Evolutionary conservation across 2,113 vertebrate species (phyloP).

Genomic region (Nannospalax galili): DNA sequence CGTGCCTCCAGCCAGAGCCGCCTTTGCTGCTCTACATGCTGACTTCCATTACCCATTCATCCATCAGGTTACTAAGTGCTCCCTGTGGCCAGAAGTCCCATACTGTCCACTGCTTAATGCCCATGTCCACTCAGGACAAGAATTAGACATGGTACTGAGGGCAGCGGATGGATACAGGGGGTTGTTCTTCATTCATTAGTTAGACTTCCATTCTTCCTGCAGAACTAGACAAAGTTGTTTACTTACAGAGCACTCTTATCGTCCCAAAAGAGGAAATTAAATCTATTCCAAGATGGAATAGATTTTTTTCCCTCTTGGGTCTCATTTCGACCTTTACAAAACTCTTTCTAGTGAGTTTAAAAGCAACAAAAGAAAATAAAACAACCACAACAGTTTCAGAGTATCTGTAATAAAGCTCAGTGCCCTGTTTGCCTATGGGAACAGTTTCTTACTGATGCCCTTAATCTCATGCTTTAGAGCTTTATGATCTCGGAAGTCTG

Average conservation of each 20-base stretch:
- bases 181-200: not conserved
- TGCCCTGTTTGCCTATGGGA: not conserved
- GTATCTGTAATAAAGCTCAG: not conserved
- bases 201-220: not conserved
- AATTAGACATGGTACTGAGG: not conserved
- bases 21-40: not conserved
- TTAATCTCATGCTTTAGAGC: not conserved
- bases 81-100: too few species aligned
- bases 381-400: not conserved
- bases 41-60: not conserved
- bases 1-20: accelerated
- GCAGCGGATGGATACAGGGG: accelerated
- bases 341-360: conserved; percentile 15
- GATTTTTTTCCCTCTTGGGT: not conserved
- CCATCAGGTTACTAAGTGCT: too few species aligned
- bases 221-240: not conserved
- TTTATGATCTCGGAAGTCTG: not conserved
- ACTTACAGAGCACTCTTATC: not conserved
- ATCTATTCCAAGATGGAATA: not conserved
- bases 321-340: not conserved
- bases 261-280: not conserved
- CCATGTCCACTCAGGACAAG: not conserved
- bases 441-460: not conserved
- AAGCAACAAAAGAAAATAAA: not conserved
- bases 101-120: not conserved